Evolutionary conservation across 2,888 invertebrate species (phyloP), one percentile per base, ranked within the genome.

Genomic region (Diaprepes abbreviatus): DNA sequence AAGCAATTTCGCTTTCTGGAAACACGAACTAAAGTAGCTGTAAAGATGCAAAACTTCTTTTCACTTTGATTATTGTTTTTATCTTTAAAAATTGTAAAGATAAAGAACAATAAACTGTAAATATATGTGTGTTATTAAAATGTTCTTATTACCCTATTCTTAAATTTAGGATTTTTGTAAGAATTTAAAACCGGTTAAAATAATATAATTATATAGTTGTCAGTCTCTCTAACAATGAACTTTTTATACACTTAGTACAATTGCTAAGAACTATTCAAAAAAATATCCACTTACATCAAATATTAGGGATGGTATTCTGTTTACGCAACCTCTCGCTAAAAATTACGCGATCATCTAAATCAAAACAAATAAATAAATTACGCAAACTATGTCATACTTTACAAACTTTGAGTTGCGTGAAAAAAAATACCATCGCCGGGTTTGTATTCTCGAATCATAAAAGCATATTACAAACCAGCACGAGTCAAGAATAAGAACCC

Each of bases 71-170:
- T 50, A 16, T 59, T 57, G 57, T n/a, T 45, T 45, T 19, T 12
- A 72, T 33, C 33, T 63, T 52, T 43, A 21, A 12, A 24, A 16
- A 75, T 76, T 77, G n/a, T 55, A 55, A 55, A 35, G 24, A 55
- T 55, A 36, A 38, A 21, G 76, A n/a, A 77, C 77, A 77, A 75
- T 77, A 76, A 76, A 77, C 75, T 76, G 78, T 75, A 76, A 75
- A 78, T 74, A 73, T 52, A 59, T 69, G 68, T 62, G 68, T 68
- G 65, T 52, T 45, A 65, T 55, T 59, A 43, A 73, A 40, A 43
- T 21, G 63, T 54, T 70, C n/a, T n/a, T n/a, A 66, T 62, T 80
- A 82, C 81, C 82, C 82, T 82, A 83, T 82, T 80, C 82, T 75
- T 73, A 75, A 79, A 77, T 67, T 38, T 40, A 54, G 45, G 54